Base-by-base conservation (phyloP, 1,140 invertebrate species). In the Drosophila trapezifrons region DNA sequence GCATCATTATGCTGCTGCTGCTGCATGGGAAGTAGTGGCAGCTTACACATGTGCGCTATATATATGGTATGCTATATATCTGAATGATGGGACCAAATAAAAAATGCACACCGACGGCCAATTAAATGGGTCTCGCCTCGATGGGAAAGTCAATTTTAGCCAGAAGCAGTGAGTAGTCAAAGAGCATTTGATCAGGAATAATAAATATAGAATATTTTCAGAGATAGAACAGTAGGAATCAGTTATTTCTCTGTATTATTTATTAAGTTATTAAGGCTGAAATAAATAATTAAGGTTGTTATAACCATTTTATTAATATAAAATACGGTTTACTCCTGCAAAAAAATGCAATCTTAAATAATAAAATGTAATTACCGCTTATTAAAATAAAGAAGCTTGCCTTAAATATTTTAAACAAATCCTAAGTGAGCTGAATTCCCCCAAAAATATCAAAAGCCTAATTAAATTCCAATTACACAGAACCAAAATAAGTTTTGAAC, bases 1-100 rank as follows among this genome's bases (percentile, higher is more conserved):
- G 84, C 84, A 70, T 78, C 80, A 87, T 87, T 87, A 82, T 85
- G 73, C 32, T 7, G 40, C 40, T 9, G n/a, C n/a, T 18, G 29
- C 74, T 66, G 57, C 37, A 85, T 54, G 57, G 58, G 35, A 76
- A 79, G 80, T 76, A 65, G 76, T 70, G 32, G 52, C 54, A 59
- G 72, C 76, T 78, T 43, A 46, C 57, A 78, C 45, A 55, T 54
- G 58, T 80, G 63, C 40, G 15, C 32, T 20, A 45, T 52, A 35
- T 70, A 35, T 47, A 15, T n/a, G 20, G 45, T 25, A 29, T 17
- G 56, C 29, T 17, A 49, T 49, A 40, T 52, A 37, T 37, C 27
- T 62, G 37, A 58, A 43, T 51, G 38, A 76, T 45, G 55, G 37
- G 13, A 29, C 9, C 12, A 45, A 46, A 42, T 10, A 29, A 66